Evolutionary conservation across 2,888 invertebrate species (phyloP).

Genomic region (Deroplatys truncata): DNA sequence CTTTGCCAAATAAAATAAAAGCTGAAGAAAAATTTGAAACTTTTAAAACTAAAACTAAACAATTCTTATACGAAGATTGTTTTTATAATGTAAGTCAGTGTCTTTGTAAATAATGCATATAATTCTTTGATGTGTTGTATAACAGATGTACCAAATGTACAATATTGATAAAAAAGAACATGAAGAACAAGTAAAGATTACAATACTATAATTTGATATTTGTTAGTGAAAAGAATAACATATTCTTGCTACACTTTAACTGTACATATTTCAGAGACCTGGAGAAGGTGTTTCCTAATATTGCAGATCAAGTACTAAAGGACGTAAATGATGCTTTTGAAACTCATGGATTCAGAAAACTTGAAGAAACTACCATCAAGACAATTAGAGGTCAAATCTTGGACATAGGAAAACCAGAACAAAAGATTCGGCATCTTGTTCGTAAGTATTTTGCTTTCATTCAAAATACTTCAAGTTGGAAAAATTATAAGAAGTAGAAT

Average conservation of each 20-base stretch:
- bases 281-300: slow-evolving; percentile 55
- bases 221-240: background rate
- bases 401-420: slow-evolving; percentile 61
- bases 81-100: too few relatives aligned
- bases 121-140: too few relatives aligned
- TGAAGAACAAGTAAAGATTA: too few relatives aligned
- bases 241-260: slow-evolving; percentile 6
- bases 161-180: too few relatives aligned
- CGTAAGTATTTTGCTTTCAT: slow-evolving; percentile 54
- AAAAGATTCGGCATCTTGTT: slow-evolving; percentile 71
- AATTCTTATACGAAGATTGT: too few relatives aligned
- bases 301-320: slow-evolving; percentile 69
- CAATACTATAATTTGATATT: too few relatives aligned
- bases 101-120: too few relatives aligned
- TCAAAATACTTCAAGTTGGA: background rate
- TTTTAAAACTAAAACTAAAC: too few relatives aligned
- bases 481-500: background rate
- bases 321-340: slow-evolving; percentile 64
- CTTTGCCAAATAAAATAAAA: too few relatives aligned
- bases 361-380: slow-evolving; percentile 56
- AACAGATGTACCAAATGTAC: too few relatives aligned
- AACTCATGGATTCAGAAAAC: slow-evolving; percentile 53
- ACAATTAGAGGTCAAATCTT: slow-evolving; percentile 62
- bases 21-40: too few relatives aligned
- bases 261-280: slow-evolving; percentile 50